Base-by-base conservation (phyloP, 92 coral and sea anemone genomes). In the Zoanthus sansibaricus region DNA sequence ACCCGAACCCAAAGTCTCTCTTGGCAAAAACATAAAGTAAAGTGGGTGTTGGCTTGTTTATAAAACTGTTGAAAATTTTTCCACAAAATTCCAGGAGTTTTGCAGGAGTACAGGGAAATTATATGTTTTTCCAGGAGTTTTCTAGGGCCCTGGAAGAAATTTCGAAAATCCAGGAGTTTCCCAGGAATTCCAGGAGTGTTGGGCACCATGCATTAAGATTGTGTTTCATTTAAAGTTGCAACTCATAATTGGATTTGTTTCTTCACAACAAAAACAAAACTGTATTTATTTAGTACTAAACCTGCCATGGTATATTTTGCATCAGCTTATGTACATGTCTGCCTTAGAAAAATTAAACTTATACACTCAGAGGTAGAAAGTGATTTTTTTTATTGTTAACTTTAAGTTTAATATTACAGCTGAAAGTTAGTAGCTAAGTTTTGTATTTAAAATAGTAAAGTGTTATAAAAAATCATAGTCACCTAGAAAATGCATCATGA, bases 401-500 rank as follows among this genome's bases (percentile, higher is more conserved):
- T 61, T 61, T 61, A 61, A 61, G 69, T 61, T 61, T 61, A 61
- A 61, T 61, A 61, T 17, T 61, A 16, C 25, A 61, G 69, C 69
- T 61, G n/a, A n/a, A 61, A 61, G 69, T 61, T 30, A 61, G 69
- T 61, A 61, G 69, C 69, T 16, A 61, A 61, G 69, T 61, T 61
- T 61, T 61, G 31, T 61, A 61, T 61, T 61, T 17, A 61, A 61
- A 61, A 61, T 61, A 61, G 69, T 20, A 61, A 61, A 61, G 69
- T 61, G 69, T 61, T 61, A 61, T 61, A 61, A 61, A 61, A 61
- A 61, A 17, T 61, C 5, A 5, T 15, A 13, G 18, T 32, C 86
- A 94, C 98, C 98, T 90, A 84, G 98, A 93, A 77, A 94, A 94
- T 78, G 91, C 98, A 73, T 94, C 98, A 64, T 94, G 94, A 75